These are phyloP conservation scores for Pachyramphus minor DNA, from an alignment of 2,113 vertebrate genomes.

Conservation along the genomic window DNA sequence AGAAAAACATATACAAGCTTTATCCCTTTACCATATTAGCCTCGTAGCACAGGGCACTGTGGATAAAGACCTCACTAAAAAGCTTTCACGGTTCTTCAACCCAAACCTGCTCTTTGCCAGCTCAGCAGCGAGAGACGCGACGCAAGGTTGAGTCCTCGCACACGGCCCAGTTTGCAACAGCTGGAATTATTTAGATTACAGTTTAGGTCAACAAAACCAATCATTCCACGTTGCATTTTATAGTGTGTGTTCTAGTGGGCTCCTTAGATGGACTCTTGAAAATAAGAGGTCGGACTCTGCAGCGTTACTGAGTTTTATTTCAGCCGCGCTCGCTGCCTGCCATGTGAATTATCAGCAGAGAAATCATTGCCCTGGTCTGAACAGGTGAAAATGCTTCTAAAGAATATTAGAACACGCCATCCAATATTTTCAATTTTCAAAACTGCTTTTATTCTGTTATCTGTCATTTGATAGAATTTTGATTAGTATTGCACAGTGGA, in stretches of 20 bases:
- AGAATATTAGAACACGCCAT: background rate
- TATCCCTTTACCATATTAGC: background rate
- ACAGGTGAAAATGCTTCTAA: background rate
- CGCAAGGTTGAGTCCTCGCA: background rate
- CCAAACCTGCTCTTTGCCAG: background rate
- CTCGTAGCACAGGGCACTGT: fast-evolving
- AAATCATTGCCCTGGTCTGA: background rate
- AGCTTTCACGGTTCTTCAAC: background rate
- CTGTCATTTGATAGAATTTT: background rate
- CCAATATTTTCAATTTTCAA: background rate
- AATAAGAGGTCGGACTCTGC: background rate
- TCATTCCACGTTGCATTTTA: fast-evolving
- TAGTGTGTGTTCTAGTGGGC: background rate
- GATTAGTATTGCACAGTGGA: background rate
- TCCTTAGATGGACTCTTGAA: background rate
- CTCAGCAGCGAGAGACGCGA: fast-evolving
- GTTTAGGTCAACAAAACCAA: background rate
- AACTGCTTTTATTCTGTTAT: background rate
- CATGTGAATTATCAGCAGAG: background rate
- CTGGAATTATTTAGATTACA: background rate
- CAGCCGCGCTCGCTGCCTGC: background rate
- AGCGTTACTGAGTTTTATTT: background rate
- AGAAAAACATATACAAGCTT: background rate
- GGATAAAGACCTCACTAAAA: background rate
- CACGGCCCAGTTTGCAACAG: background rate